phyloP scores from a whole-genome alignment of 2,113 vertebrate genomes.

The Oophaga pumilio region DNA sequence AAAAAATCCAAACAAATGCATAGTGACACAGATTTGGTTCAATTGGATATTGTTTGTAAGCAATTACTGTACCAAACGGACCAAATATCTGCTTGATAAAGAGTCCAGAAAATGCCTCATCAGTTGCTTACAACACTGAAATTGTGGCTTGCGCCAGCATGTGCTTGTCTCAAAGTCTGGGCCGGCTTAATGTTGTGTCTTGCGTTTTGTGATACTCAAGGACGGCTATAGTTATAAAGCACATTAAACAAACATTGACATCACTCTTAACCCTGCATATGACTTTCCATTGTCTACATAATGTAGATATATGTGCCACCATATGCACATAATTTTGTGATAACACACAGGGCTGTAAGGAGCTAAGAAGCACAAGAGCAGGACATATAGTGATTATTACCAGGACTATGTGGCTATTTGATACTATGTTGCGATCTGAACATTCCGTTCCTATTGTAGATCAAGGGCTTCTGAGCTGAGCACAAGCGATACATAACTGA shows the following conservation, averaged over 20 bases:
- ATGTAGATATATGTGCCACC: not conserved
- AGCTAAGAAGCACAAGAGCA: not conserved
- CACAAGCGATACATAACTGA: not conserved
- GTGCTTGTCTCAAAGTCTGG: not conserved
- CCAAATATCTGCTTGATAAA: not conserved
- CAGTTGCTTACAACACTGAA: not conserved
- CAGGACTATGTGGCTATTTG: not conserved
- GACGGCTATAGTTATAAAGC: not conserved
- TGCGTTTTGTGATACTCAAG: not conserved
- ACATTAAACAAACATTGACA: not conserved
- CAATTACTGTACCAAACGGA: too few relatives aligned
- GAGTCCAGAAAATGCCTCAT: not conserved
- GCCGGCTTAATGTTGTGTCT: not conserved
- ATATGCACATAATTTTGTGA: not conserved
- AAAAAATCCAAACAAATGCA: not conserved
- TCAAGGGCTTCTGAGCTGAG: constrained; percentile 9
- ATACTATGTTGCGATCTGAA: constrained; percentile 1
- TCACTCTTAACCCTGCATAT: not conserved
- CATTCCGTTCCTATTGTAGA: not conserved
- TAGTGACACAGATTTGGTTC: not conserved
- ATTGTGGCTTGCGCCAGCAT: not conserved
- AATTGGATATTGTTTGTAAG: not conserved
- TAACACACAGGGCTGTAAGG: not conserved
- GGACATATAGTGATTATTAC: not conserved
- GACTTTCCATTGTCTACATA: not conserved